Evolutionary conservation across 2,113 vertebrate species (phyloP).

Genomic region (Lophius piscatorius): DNA sequence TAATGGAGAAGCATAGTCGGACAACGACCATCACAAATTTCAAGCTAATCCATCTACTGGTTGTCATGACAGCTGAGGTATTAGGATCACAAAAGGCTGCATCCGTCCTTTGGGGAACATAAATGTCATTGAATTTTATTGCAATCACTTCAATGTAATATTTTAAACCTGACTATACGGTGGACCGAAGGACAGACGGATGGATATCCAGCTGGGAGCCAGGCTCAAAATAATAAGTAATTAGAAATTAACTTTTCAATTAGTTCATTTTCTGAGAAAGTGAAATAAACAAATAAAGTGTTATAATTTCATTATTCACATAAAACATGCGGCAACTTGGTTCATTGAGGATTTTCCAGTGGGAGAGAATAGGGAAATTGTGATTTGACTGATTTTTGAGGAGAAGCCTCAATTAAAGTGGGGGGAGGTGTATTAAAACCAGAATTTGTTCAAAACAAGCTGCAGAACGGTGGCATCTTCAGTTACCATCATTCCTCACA

Average conservation of each 20-base stretch:
- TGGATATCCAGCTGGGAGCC: background rate
- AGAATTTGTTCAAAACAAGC: conserved; percentile 38
- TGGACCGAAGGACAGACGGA: background rate
- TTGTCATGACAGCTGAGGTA: background rate
- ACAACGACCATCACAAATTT: too few relatives aligned
- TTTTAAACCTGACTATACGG: background rate
- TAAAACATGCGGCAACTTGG: too few relatives aligned
- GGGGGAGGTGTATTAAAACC: conserved; percentile 34
- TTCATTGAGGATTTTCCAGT: too few relatives aligned
- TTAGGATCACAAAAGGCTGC: background rate
- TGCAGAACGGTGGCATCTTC: conserved; percentile 40
- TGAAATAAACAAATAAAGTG: background rate
- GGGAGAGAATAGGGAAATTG: background rate
- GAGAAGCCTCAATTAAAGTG: conserved; percentile 28
- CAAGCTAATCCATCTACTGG: background rate
- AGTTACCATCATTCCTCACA: conserved; percentile 33
- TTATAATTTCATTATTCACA: background rate
- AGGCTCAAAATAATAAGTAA: background rate
- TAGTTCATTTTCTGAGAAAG: too few relatives aligned
- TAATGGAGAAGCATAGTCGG: too few relatives aligned
- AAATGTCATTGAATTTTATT: too few relatives aligned
- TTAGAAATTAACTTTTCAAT: too few relatives aligned
- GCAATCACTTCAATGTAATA: background rate
- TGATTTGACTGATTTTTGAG: conserved; percentile 20
- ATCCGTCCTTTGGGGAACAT: background rate